Percentiles rank a stretch among this genome's conserved stretches.
These are phyloP conservation scores for Phycodurus eques DNA, from an alignment of 2,113 vertebrate genomes.

Conservation along the genomic window DNA sequence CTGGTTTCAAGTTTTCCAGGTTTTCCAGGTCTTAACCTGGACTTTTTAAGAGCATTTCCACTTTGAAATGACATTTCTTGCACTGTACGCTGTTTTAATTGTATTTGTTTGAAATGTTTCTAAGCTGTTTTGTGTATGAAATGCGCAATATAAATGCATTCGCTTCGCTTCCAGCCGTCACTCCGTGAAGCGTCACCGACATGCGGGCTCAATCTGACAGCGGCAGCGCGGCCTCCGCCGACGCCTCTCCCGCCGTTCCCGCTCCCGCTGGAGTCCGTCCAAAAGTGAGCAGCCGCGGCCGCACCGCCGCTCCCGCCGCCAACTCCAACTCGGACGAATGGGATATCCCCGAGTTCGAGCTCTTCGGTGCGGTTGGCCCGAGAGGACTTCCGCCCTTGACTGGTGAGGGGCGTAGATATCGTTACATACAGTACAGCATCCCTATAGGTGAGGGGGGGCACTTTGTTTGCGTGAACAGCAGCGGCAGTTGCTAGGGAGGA, in stretches of 20 bases:
- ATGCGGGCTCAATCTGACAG: constrained; percentile 35
- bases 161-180: constrained; percentile 11
- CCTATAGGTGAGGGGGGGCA: no score
- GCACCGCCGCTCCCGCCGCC: constrained; percentile 69
- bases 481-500: no score
- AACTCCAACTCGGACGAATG: constrained; percentile 78
- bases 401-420: constrained; percentile 66
- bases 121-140: no score
- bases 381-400: constrained; percentile 71
- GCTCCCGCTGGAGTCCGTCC: constrained; percentile 45
- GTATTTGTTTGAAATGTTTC: no score
- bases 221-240: not conserved
- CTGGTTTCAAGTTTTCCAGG: not conserved
- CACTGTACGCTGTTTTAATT: no score
- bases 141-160: not conserved
- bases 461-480: no score
- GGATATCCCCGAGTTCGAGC: constrained; percentile 79
- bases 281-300: constrained; percentile 71
- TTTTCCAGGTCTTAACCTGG: no score
- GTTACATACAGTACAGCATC: no score
- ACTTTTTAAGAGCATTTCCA: no score
- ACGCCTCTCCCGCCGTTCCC: constrained; percentile 9
- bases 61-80: no score
- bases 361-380: constrained; percentile 70
- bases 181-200: not conserved